Evolutionary conservation across 2,113 vertebrate species (phyloP).

Genomic region (Plotosus lineatus): DNA sequence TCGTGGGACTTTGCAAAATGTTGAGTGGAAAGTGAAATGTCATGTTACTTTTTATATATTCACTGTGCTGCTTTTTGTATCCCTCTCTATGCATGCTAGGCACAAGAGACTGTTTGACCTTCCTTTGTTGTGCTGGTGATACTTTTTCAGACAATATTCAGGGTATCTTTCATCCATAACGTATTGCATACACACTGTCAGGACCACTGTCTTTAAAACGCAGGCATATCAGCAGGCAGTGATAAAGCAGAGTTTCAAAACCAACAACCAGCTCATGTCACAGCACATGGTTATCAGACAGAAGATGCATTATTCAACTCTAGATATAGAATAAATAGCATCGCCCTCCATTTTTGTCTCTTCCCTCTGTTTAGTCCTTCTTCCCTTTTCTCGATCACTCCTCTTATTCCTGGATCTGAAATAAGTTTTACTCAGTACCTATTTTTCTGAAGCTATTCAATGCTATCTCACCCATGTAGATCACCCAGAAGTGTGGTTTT

Average conservation of each 20-base stretch:
- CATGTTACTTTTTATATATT: constrained; percentile 40
- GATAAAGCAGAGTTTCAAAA: constrained; percentile 43
- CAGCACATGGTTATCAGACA: constrained; percentile 35
- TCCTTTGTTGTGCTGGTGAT: constrained; percentile 46
- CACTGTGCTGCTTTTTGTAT: constrained; percentile 9
- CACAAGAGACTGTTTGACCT: constrained; percentile 48
- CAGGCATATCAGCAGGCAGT: constrained; percentile 29
- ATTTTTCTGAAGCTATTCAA: constrained; percentile 27
- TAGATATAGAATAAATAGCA: constrained; percentile 42
- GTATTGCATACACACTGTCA: constrained; percentile 27
- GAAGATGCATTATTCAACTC: constrained; percentile 47
- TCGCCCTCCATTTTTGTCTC: constrained; percentile 36
- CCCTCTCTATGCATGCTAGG: constrained; percentile 3
- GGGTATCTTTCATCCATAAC: constrained; percentile 48
- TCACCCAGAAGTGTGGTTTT: constrained; percentile 30
- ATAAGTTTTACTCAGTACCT: constrained; percentile 26
- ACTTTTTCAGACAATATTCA: constrained; percentile 43
- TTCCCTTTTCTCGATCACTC: background rate
- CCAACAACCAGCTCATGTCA: constrained; percentile 42
- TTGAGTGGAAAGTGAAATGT: constrained; percentile 29
- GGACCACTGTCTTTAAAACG: constrained; percentile 46
- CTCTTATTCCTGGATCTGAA: constrained; percentile 32
- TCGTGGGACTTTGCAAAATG: background rate
- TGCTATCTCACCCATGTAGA: constrained; percentile 38
- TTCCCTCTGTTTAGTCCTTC: constrained; percentile 15